Evolutionary conservation across 1,140 invertebrate genomes (phyloP), one percentile per base, ranked within the genome.

Genomic region (Camponotus vicinus): DNA sequence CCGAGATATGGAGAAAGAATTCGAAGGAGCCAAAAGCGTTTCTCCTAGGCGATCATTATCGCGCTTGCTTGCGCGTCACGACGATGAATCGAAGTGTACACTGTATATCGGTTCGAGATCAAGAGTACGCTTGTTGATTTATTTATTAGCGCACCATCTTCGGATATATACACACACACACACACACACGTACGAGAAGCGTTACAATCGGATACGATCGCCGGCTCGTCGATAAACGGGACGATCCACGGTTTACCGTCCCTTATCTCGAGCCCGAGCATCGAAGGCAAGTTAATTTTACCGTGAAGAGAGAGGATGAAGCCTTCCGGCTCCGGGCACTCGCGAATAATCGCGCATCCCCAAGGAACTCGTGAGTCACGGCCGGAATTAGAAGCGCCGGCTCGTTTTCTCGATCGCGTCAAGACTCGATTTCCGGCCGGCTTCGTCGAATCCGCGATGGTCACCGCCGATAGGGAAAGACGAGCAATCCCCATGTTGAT

Each of bases 221-320:
- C 27, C 52, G 27, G 34, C 40, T 11, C 13, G 63, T 63, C 61
- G 57, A 83, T 61, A 57, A 79, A 63, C 83, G 69, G 49, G 66
- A 67, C 52, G 76, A 80, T 88, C 42, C 45, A 32, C 21, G 71
- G 73, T 78, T 85, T 27, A 55, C 59, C 71, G 49, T 37, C 59
- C 15, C 61, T 66, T 85, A 85, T 85, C 82, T 66, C 69, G 27
- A 45, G 18, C 27, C n/a, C 11, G 42, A 61, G 73, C 82, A 66
- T 85, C 82, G 73, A 78, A 85, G 82, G 82, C 71, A 49, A 85
- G 82, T 77, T 85, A 85, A 85, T 86, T 84, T 69, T 70, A 69
- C 21, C 45, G 18, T 27, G 27, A 0, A 2, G 6, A 63, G 59
- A 32, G 59, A 63, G 34, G 34, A 57, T 78, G 61, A 76, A 42